These are phyloP conservation scores for Drosophila pseudoananassae DNA, from an alignment of 1,140 invertebrate species.

Conservation along the genomic window DNA sequence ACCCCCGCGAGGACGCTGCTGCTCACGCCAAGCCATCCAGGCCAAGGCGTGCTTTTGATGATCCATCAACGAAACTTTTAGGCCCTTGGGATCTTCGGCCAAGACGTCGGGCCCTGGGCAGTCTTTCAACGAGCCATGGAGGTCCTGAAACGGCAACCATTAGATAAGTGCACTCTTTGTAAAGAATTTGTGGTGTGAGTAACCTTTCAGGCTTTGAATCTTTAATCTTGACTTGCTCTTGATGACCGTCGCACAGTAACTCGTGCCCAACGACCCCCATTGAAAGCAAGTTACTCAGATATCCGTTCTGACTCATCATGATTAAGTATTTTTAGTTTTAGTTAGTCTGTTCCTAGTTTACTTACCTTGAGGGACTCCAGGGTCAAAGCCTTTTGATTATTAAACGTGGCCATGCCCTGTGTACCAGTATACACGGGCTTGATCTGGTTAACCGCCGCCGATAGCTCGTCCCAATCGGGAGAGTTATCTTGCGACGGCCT, in stretches of 20 bases:
- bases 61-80: conserved; percentile 90
- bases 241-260: conserved; percentile 63
- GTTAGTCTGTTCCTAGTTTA: neutral
- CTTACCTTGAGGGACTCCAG: conserved; percentile 75
- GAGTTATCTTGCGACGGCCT: neutral
- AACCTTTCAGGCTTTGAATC: conserved; percentile 35
- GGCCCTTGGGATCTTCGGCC: conserved; percentile 87
- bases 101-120: conserved; percentile 87
- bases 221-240: conserved; percentile 47
- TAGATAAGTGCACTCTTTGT: neutral
- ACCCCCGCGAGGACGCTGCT: conserved; percentile 92
- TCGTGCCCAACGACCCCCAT: conserved; percentile 49
- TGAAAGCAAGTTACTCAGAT: conserved; percentile 48
- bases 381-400: conserved; percentile 70
- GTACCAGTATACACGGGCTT: conserved; percentile 68
- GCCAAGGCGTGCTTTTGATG: conserved; percentile 95
- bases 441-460: conserved; percentile 68
- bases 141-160: conserved; percentile 84
- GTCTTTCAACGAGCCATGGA: conserved; percentile 89
- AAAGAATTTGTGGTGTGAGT: too few species aligned
- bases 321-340: neutral
- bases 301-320: conserved; percentile 75
- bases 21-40: conserved; percentile 96
- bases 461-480: conserved; percentile 47
- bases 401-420: conserved; percentile 76